A percentile compares a stretch with the other conserved stretches of the same genome.
Evolutionary conservation across 2,797 vertebrate genomes (phyloP).

Genomic region (Poeciliopsis infans): DNA sequence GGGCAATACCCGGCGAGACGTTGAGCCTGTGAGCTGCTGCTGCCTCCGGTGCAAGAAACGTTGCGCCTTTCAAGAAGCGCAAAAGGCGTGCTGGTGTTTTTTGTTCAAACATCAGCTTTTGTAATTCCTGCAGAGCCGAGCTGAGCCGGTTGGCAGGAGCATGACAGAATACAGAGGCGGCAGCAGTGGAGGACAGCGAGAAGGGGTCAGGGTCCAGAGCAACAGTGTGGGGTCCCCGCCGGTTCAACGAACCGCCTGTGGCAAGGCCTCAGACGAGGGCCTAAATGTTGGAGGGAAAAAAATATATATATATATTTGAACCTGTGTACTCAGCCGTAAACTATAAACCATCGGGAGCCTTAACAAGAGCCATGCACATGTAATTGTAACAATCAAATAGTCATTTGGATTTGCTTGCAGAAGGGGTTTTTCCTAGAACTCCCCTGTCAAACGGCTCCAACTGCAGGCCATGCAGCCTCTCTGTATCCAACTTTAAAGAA

Average conservation of each 20-base stretch:
- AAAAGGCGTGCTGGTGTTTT: slow-evolving; percentile 69
- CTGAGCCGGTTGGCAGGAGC: slow-evolving; percentile 63
- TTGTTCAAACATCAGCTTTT: slow-evolving; percentile 69
- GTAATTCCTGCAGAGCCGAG: slow-evolving; percentile 60
- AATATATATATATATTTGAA: slow-evolving; percentile 51
- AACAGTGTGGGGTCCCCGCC: slow-evolving; percentile 47
- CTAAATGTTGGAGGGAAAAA: slow-evolving; percentile 57
- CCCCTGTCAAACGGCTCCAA: slow-evolving; percentile 60
- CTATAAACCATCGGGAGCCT: slow-evolving; percentile 63
- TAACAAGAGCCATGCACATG: slow-evolving; percentile 69
- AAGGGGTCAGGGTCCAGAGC: slow-evolving; percentile 47
- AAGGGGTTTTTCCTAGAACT: slow-evolving; percentile 55
- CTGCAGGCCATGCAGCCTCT: slow-evolving; percentile 51
- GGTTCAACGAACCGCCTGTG: slow-evolving; percentile 49
- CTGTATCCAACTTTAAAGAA: slow-evolving; percentile 56
- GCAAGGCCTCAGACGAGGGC: slow-evolving; percentile 49
- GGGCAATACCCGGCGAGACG: slow-evolving; percentile 58
- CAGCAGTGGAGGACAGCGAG: slow-evolving; percentile 15
- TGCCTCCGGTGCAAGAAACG: slow-evolving; percentile 56
- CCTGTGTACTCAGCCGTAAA: slow-evolving; percentile 72
- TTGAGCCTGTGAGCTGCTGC: slow-evolving; percentile 32
- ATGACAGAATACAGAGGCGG: slow-evolving; percentile 59
- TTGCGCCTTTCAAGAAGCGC: slow-evolving; percentile 61
- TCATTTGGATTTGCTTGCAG: slow-evolving; percentile 49
- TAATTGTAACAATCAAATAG: slow-evolving; percentile 75